phyloP scores from a whole-genome alignment of 35 echinoderm and acorn worm genomes.

The Apostichopus parvimensis region DNA sequence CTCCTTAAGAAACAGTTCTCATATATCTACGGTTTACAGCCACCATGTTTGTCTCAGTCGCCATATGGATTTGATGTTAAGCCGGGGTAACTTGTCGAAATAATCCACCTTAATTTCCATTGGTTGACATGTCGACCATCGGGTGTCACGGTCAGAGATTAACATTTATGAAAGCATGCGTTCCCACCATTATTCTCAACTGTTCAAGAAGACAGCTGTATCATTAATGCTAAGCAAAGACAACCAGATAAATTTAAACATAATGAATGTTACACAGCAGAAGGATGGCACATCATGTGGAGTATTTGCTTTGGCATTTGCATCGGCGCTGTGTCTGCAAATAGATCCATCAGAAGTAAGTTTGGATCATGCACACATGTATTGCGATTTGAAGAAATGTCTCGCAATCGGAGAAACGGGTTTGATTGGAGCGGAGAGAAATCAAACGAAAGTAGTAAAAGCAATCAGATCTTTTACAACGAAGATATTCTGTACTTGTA shows the following conservation, averaged over 20 bases:
- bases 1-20: constrained; percentile 11
- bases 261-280: neutral
- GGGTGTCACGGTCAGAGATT: neutral
- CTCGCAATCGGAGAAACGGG: neutral
- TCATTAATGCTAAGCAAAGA: neutral
- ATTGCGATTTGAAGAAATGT: neutral
- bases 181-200: neutral
- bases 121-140: neutral
- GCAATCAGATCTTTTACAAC: neutral
- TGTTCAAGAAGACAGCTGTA: neutral
- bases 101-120: neutral
- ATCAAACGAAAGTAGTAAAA: neutral
- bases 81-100: neutral
- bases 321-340: neutral
- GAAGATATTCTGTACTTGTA: neutral
- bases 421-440: neutral
- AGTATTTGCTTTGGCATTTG: neutral
- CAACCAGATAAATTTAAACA: neutral
- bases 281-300: neutral
- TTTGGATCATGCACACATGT: neutral
- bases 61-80: neutral
- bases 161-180: neutral
- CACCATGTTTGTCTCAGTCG: neutral
- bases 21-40: neutral
- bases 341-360: neutral